These are phyloP conservation scores for Penaeus vannamei DNA, from an alignment of 1,140 invertebrate genomes.

Conservation along the genomic window DNA sequence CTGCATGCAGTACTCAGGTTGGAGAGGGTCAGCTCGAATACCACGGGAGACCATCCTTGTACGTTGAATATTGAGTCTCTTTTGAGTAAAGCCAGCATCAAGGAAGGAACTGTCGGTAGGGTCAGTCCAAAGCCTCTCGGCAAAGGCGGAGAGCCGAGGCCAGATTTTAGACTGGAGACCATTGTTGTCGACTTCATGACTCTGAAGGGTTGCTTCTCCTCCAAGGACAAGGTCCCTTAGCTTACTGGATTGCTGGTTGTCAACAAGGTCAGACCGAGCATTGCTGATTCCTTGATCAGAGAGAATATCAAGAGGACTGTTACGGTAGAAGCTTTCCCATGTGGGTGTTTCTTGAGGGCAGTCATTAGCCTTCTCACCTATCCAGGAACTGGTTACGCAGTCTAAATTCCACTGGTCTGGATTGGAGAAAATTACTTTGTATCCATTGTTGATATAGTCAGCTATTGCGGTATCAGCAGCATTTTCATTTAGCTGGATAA, in stretches of 20 bases:
- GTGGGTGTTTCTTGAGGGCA: constrained; percentile 26
- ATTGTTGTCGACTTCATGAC: neutral
- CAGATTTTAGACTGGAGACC: neutral
- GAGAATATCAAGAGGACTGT: constrained; percentile 78
- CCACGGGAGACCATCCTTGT: constrained; percentile 80
- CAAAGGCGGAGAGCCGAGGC: constrained; percentile 7
- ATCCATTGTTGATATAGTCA: constrained; percentile 80
- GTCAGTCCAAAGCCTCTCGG: constrained; percentile 5
- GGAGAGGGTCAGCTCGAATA: constrained; percentile 79
- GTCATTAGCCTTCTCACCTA: constrained; percentile 73
- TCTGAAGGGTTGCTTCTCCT: neutral
- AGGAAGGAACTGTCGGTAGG: neutral
- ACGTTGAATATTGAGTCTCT: constrained; percentile 72
- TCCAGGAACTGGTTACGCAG: constrained; percentile 86
- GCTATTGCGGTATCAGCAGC: constrained; percentile 77
- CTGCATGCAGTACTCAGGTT: constrained; percentile 86
- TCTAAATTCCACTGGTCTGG: constrained; percentile 88
- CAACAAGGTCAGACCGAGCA: constrained; percentile 61
- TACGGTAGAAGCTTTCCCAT: constrained; percentile 89
- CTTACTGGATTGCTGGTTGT: neutral
- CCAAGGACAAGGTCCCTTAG: neutral
- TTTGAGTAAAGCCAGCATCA: neutral
- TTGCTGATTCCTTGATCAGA: constrained; percentile 66
- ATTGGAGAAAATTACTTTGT: constrained; percentile 84
- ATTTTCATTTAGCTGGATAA: constrained; percentile 76